A percentile compares a stretch with the other conserved stretches of the same genome.
phyloP scores from a whole-genome alignment of 2,888 invertebrate species.

The Odontocerum albicorne region DNA sequence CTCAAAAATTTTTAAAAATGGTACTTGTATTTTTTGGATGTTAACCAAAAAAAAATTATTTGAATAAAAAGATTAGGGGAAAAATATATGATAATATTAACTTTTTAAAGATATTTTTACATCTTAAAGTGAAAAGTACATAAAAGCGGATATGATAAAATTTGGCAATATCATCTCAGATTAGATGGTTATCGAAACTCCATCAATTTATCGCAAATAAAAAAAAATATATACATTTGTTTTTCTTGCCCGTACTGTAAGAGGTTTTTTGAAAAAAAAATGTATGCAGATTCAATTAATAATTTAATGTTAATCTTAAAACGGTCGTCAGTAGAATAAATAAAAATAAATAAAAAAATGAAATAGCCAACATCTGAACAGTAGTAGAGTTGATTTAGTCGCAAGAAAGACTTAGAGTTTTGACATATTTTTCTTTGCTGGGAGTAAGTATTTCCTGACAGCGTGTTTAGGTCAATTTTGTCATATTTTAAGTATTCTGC shows the following conservation, averaged over 20 bases:
- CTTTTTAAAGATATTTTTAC: no score
- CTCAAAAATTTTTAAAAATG: no score
- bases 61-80: no score
- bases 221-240: no score
- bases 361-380: constrained; percentile 30
- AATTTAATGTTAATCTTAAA: constrained; percentile 30
- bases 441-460: constrained; percentile 63
- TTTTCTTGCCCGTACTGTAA: constrained; percentile 40
- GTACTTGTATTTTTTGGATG: no score
- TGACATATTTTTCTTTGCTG: constrained; percentile 64
- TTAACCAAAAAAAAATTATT: no score
- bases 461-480: constrained; percentile 40
- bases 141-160: no score
- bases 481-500: constrained; percentile 32
- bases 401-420: constrained; percentile 62
- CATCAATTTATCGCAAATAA: no score
- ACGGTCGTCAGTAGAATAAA: constrained; percentile 33
- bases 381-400: constrained; percentile 61
- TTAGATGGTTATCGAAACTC: no score
- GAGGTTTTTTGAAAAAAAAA: constrained; percentile 46
- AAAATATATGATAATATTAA: no score
- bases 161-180: no score
- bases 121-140: no score
- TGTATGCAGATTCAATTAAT: constrained; percentile 37
- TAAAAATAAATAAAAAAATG: constrained; percentile 18